Base-by-base conservation (phyloP, 2,797 vertebrate species). In the Hydrolagus colliei region DNA sequence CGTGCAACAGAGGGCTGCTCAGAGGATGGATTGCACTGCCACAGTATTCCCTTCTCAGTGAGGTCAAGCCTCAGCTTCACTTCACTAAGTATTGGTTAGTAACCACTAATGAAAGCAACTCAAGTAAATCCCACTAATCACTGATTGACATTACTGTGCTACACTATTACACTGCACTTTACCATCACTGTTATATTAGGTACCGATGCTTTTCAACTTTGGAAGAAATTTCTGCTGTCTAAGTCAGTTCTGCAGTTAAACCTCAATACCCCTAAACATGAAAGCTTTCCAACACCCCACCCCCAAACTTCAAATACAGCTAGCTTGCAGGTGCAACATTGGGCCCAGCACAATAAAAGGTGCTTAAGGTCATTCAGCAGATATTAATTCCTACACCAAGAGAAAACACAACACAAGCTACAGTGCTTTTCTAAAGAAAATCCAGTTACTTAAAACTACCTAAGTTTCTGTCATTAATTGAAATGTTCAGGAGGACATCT, bases 61-160 rank as follows among this genome's bases (percentile, higher is more conserved):
- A 2, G 62, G 6, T 52, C 41, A 52, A 52, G 41, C 41, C 41
- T 88, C 90, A 82, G 87, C 88, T 78, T 68, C 65, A 85, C 86
- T 88, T 88, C 87, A 88, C 88, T 89, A 89, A 68, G 87, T 85
- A 87, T 86, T 67, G 68, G 73, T 86, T 89, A 89, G 86, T 14
- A 86, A 77, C 86, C 80, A 78, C 86, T 88, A 89, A 87, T 71
- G 86, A 85, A 87, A 89, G 89, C 76, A 78, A 14, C 85, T 87
- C 61, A 68, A 87, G 89, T 87, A 86, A 79, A 59, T 85, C 85
- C 86, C 88, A 52, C 63, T 88, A 88, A 88, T 78, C 72, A 72
- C 52, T 87, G 27, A 20, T 32, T 77, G 65, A 86, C 71, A 71
- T 86, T 86, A 87, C 85, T 78, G 88, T 71, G 77, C 74, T 41